Conservation (phyloP, 92 coral and sea anemone genomes). For the Virgularia gustaviana region DNA sequence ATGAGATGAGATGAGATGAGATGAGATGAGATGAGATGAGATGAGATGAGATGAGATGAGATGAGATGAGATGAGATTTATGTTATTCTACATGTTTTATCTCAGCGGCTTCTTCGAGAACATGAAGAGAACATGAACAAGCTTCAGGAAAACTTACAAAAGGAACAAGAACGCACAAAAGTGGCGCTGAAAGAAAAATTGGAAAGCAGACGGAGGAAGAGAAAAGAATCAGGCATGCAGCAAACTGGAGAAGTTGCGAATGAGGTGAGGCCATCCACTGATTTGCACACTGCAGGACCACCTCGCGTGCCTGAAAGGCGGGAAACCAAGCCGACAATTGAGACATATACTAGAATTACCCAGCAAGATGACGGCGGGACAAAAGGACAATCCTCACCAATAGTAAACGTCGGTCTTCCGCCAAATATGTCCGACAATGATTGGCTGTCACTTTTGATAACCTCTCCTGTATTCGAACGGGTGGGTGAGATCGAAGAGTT, state of each 20-base stretch:
- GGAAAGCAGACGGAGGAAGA: slow-evolving; percentile 83
- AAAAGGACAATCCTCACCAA: slow-evolving; percentile 47
- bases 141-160: slow-evolving; percentile 74
- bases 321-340: not conserved
- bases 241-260: slow-evolving; percentile 50
- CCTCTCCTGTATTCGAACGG: slow-evolving; percentile 90
- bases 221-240: slow-evolving; percentile 71
- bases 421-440: slow-evolving; percentile 91
- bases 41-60: not conserved
- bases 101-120: slow-evolving; percentile 80
- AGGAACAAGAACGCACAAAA: slow-evolving; percentile 87
- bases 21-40: too few species aligned
- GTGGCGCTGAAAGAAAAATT: slow-evolving; percentile 83
- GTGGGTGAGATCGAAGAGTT: slow-evolving; percentile 86
- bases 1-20: too few species aligned
- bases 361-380: slow-evolving; percentile 8
- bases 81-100: not conserved
- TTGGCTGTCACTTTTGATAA: slow-evolving; percentile 89
- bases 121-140: slow-evolving; percentile 93
- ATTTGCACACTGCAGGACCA: slow-evolving; percentile 48
- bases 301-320: not conserved
- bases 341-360: not conserved
- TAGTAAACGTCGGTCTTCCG: slow-evolving; percentile 71
- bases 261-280: slow-evolving; percentile 52
- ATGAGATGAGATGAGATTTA: not conserved